phyloP scores from a whole-genome alignment of 2,888 invertebrate genomes.

The Tetropium fuscum region DNA sequence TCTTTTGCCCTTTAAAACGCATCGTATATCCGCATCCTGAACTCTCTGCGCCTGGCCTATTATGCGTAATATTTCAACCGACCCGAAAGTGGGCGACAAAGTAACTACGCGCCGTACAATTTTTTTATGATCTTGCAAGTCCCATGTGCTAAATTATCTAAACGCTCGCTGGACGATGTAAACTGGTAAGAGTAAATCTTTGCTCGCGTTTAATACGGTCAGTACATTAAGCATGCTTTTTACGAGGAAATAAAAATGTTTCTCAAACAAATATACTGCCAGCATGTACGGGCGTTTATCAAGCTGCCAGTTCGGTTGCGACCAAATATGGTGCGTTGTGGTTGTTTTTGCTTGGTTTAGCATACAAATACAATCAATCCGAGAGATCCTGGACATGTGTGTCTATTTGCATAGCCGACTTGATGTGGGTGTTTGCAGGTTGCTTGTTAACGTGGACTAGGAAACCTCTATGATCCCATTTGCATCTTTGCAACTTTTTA shows the following conservation, averaged over 20 bases:
- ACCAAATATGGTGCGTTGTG: conserved; percentile 40
- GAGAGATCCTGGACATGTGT: conserved; percentile 38
- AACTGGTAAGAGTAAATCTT: conserved; percentile 8
- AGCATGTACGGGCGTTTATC: conserved; percentile 38
- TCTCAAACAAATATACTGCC: conserved; percentile 29
- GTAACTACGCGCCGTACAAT: too few relatives aligned
- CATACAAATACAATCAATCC: conserved; percentile 46
- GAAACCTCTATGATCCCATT: conserved; percentile 28
- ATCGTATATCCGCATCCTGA: too few relatives aligned
- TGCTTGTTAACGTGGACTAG: conserved; percentile 41
- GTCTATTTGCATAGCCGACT: conserved; percentile 45
- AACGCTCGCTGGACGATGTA: background rate
- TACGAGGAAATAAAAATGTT: conserved; percentile 30
- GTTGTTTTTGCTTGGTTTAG: conserved; percentile 46
- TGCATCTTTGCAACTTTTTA: conserved; percentile 39
- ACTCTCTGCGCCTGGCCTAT: too few relatives aligned
- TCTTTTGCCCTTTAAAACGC: too few relatives aligned
- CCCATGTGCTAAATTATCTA: too few relatives aligned
- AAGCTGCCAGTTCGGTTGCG: conserved; percentile 33
- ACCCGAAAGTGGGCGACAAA: too few relatives aligned
- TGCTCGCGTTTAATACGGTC: background rate
- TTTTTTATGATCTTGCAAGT: too few relatives aligned
- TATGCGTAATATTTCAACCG: too few relatives aligned
- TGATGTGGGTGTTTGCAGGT: conserved; percentile 45
- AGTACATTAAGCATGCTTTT: conserved; percentile 21